These are phyloP conservation scores for Oxytorus armatus DNA, from an alignment of 2,888 invertebrate species.

Conservation along the genomic window DNA sequence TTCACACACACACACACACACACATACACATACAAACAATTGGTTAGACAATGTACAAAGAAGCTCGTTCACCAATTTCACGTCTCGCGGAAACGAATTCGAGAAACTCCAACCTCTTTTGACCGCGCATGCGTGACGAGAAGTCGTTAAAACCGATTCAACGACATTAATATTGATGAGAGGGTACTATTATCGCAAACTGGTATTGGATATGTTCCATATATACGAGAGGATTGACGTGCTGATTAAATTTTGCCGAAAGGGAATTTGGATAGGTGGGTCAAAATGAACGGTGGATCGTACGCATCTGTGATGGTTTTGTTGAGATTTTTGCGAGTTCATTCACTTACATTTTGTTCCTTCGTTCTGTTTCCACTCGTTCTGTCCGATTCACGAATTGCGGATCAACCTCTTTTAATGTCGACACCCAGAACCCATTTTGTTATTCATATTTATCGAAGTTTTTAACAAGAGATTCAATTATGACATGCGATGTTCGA, in stretches of 20 bases:
- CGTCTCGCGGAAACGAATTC: constrained; percentile 38
- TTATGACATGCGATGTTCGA: background rate
- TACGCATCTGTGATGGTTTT: background rate
- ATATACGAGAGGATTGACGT: background rate
- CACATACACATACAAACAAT: constrained; percentile 16
- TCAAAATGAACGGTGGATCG: constrained; percentile 10
- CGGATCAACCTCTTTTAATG: constrained; percentile 14
- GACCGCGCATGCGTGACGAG: constrained; percentile 53
- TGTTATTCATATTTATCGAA: background rate
- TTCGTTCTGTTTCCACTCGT: background rate
- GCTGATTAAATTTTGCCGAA: constrained; percentile 45
- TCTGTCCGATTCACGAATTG: background rate
- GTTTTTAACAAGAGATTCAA: background rate
- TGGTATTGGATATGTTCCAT: background rate
- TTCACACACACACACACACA: no score
- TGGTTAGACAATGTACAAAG: constrained; percentile 48
- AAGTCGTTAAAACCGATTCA: constrained; percentile 56
- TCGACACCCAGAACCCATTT: constrained; percentile 5
- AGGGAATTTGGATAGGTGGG: constrained; percentile 20
- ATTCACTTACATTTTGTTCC: background rate
- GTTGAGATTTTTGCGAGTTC: background rate
- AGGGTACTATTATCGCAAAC: constrained; percentile 7
- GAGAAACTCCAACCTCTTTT: constrained; percentile 25
- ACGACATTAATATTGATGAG: constrained; percentile 66
- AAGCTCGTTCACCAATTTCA: constrained; percentile 44